These are phyloP conservation scores for Australoheros facetus DNA, from an alignment of 2,797 vertebrate genomes.

Conservation along the genomic window DNA sequence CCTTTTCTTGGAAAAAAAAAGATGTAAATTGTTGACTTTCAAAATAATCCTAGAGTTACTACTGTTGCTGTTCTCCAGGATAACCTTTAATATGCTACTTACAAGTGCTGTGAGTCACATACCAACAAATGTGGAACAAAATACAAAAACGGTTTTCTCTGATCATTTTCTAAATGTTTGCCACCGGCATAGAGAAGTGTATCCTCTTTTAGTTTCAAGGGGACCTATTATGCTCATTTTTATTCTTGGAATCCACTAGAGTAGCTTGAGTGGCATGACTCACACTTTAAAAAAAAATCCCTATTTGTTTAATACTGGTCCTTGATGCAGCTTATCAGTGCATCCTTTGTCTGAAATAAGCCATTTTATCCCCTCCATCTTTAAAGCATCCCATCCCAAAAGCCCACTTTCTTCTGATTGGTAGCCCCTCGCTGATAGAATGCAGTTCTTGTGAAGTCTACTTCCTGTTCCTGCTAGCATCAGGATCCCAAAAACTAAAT, in stretches of 20 bases:
- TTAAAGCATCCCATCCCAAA: background rate
- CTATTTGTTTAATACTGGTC: background rate
- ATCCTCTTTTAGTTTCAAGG: constrained; percentile 2
- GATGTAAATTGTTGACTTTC: background rate
- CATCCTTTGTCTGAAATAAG: background rate
- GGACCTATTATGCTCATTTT: background rate
- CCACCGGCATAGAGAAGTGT: constrained; percentile 17
- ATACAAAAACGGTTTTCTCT: background rate
- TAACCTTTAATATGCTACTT: background rate
- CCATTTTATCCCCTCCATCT: background rate
- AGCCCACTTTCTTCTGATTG: background rate
- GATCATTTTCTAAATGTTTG: constrained; percentile 11
- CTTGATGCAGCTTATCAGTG: background rate
- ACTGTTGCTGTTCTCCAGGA: background rate
- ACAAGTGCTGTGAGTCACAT: background rate
- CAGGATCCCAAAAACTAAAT: background rate
- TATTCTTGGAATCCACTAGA: background rate
- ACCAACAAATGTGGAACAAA: background rate
- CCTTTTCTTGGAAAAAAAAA: background rate
- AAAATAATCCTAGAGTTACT: background rate
- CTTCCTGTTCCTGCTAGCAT: background rate
- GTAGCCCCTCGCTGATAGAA: background rate
- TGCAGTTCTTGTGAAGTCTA: background rate
- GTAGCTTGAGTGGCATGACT: background rate
- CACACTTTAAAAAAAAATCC: background rate